phyloP scores from a whole-genome alignment of 1,140 invertebrate species.

The Adoxophyes honmai region DNA sequence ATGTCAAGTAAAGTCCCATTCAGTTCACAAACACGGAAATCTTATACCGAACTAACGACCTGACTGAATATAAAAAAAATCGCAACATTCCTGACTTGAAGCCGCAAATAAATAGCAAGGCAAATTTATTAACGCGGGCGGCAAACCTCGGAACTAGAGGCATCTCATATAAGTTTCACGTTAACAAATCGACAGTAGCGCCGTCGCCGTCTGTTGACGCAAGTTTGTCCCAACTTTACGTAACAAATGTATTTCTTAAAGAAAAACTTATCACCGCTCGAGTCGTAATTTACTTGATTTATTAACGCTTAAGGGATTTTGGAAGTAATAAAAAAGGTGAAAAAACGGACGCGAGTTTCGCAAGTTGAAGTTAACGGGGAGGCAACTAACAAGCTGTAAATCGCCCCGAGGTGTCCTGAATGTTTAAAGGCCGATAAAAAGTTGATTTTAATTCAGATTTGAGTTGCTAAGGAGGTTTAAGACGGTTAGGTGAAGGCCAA shows the following conservation, averaged over 20 bases:
- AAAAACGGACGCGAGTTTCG: neutral
- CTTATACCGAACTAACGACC: neutral
- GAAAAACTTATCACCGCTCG: neutral
- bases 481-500: no score
- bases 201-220: no score
- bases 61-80: neutral
- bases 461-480: no score
- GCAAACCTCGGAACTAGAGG: no score
- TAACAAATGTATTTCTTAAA: neutral
- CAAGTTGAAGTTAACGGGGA: neutral
- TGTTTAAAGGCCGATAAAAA: neutral
- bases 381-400: neutral
- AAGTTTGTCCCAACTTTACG: no score
- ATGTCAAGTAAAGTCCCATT: neutral
- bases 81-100: neutral
- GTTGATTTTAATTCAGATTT: neutral
- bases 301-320: neutral
- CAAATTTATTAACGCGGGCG: neutral
- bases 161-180: no score
- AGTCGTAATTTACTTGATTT: constrained; percentile 10
- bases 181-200: no score
- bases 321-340: neutral
- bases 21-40: neutral
- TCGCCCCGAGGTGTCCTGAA: neutral
- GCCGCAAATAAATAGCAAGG: neutral